Evolutionary conservation across 2,797 vertebrate species (phyloP).

Genomic region (Eutrigla gurnardus): DNA sequence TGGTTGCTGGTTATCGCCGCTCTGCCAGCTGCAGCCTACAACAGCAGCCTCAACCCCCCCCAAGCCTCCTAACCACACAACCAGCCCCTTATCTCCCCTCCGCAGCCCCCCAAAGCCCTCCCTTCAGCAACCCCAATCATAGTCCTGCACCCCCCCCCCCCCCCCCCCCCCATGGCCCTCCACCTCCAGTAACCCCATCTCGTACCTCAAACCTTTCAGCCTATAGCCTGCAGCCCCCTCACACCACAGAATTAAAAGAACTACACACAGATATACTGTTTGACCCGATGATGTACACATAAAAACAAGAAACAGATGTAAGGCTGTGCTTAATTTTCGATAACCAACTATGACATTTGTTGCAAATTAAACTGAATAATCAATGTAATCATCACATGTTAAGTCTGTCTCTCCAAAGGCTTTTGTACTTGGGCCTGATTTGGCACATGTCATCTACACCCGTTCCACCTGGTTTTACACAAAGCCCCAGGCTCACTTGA

Average conservation of each 20-base stretch:
- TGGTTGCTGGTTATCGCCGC: constrained; percentile 74
- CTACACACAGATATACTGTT: constrained; percentile 20
- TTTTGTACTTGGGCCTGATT: neutral
- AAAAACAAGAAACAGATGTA: constrained; percentile 14
- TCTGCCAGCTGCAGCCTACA: constrained; percentile 72
- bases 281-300: constrained; percentile 26
- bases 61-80: constrained; percentile 66
- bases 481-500: neutral
- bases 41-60: constrained; percentile 51
- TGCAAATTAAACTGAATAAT: neutral
- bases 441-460: neutral
- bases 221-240: constrained; percentile 25
- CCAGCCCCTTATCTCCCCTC: constrained; percentile 77
- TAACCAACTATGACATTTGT: neutral
- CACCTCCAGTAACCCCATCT: constrained; percentile 57
- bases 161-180: constrained; percentile 49
- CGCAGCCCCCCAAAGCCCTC: constrained; percentile 78
- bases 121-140: constrained; percentile 70
- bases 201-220: constrained; percentile 67
- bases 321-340: neutral
- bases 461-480: constrained; percentile 5
- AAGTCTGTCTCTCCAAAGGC: neutral
- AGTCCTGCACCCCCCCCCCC: constrained; percentile 59
- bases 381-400: neutral
- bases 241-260: constrained; percentile 36